A percentile compares a stretch with the other conserved stretches of the same genome.
Evolutionary conservation across 2,888 invertebrate species (phyloP).

Genomic region (Rosalia funebris): DNA sequence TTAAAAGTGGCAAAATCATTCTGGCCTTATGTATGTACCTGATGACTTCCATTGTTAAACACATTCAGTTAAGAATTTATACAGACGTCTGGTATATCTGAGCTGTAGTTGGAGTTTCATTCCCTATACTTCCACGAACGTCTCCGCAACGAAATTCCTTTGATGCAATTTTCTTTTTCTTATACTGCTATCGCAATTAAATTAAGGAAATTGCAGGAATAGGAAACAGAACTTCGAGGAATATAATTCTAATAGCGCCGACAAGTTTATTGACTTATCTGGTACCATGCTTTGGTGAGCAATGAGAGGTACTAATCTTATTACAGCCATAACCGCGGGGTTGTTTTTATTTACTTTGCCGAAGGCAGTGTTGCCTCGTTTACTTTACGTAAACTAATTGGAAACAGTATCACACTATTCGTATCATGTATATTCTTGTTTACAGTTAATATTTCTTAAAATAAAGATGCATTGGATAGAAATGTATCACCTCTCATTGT

Average conservation of each 20-base stretch:
- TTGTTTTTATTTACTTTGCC: not conserved
- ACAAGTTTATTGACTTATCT: slow-evolving; percentile 16
- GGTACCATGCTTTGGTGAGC: not conserved
- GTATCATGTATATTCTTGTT: too few species aligned
- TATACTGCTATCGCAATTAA: slow-evolving; percentile 29
- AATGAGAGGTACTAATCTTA: not conserved
- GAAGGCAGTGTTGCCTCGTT: not conserved
- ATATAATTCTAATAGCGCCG: slow-evolving; percentile 19
- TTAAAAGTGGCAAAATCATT: too few species aligned
- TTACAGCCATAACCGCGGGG: not conserved
- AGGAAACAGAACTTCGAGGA: slow-evolving; percentile 15
- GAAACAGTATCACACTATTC: not conserved
- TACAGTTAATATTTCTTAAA: too few species aligned
- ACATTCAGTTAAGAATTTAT: too few species aligned
- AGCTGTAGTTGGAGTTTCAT: too few species aligned
- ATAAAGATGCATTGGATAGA: too few species aligned
- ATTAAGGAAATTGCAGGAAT: slow-evolving; percentile 31
- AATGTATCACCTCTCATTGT: too few species aligned
- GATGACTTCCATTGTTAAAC: too few species aligned
- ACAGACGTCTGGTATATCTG: too few species aligned
- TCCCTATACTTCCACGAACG: too few species aligned
- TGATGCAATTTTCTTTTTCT: slow-evolving; percentile 8
- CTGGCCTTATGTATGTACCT: too few species aligned
- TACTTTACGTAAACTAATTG: not conserved
- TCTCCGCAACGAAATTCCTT: not conserved